These are phyloP conservation scores for Rhinopomastus cyanomelas DNA, from an alignment of 2,113 vertebrate species.

Conservation along the genomic window DNA sequence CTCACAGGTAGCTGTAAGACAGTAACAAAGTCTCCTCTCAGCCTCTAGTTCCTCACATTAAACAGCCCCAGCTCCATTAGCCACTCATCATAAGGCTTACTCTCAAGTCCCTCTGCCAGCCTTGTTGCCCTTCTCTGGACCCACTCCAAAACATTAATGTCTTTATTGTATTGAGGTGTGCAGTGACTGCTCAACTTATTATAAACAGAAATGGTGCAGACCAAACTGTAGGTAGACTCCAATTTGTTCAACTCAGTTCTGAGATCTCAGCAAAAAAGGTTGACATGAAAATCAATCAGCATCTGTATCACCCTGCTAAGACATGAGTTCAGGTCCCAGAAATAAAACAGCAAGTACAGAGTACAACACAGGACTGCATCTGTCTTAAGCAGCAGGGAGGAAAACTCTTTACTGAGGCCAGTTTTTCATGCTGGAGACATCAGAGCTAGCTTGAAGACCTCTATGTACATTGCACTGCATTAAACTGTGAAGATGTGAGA, in stretches of 20 bases:
- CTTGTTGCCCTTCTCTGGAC: too few species aligned
- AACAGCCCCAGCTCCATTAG: too few species aligned
- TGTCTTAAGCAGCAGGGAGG: neutral
- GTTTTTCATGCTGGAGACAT: neutral
- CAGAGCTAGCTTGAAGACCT: neutral
- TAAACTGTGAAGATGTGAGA: rapidly evolving
- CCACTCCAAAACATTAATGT: too few species aligned
- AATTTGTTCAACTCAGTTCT: neutral
- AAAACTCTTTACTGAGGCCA: neutral
- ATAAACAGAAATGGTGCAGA: neutral
- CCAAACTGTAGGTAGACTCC: neutral
- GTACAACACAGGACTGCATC: neutral
- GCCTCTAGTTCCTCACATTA: too few species aligned
- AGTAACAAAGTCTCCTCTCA: too few species aligned
- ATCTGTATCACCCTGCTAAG: neutral
- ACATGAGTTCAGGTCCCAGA: neutral
- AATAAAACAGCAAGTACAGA: neutral
- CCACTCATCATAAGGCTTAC: too few species aligned
- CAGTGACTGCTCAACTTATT: neutral
- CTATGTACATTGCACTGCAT: rapidly evolving
- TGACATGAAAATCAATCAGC: neutral
- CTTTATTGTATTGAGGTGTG: neutral
- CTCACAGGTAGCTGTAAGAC: too few species aligned
- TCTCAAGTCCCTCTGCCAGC: too few species aligned
- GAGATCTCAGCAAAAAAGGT: neutral